Evolutionary conservation across 2,888 invertebrate species (phyloP), one percentile per base, ranked within the genome.

Genomic region (Pyrochroa serraticornis): DNA sequence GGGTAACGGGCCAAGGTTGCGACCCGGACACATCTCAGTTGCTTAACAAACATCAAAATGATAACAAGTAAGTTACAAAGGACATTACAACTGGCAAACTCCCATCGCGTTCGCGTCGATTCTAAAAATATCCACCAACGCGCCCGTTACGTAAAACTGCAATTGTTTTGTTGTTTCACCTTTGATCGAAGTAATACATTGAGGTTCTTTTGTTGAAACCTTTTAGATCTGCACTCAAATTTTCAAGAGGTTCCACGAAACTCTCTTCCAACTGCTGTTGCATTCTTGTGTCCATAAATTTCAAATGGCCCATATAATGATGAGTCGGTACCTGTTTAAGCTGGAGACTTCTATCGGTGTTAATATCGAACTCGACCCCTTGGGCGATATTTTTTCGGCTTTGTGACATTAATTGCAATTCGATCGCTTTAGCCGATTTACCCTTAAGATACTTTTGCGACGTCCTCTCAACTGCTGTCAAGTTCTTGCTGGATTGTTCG

Each of bases 341-440:
- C 39, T 67, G 65, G 32, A 56, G 45, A 42, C 67, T 68, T 6
- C 64, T 70, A 45, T 80, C 76, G 10, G 82, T 81, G 42, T 79
- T 66, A 43, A 81, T 76, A 10, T 82, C 81, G 42, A 80, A 67
- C 48, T 79, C 79, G 6, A 80, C 75, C 68, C 77, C 77, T 75
- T 79, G 79, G 0, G 81, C 80, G 34, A 87, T 81, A 67, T 82
- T 81, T 62, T 77, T 80, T 64, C 79, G 75, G 58, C 82, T 86
- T 67, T 88, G 85, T 35, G 84, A 82, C 38, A 89, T 76, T 37
- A 90, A 78, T 8, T 86, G 85, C 60, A 84, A 83, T 64, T 86
- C 88, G 59, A 92, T 92, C 41, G 87, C 87, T 71, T 83, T 86
- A 5, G 91, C 91, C 1, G 91, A 91, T 82, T 88, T 91, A 45